Base-by-base conservation (phyloP, 2,888 invertebrate species). In the Chrysopilus asiliformis region DNA sequence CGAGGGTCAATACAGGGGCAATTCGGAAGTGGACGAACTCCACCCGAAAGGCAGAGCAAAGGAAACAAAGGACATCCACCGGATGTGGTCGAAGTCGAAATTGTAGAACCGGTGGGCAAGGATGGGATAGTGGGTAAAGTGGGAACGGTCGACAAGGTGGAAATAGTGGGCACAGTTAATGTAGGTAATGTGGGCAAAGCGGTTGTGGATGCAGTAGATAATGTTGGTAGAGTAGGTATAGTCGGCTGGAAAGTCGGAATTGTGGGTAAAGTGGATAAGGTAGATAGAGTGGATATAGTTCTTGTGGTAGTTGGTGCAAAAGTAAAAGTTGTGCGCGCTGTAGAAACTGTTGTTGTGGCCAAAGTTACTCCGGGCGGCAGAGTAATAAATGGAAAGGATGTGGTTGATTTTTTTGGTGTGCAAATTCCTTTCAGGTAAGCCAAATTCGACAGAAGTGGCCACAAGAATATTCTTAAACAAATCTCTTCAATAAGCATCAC, bases 1-100 rank as follows among this genome's bases (percentile, higher is more conserved):
- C 59, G 47, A 1, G 63, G 59, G 52, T 63, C 62, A 17, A 62
- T 58, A 41, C 64, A 63, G 13, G 62, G 58, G 25, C 62, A 63
- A 36, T 55, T 46, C 3, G 56, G 49, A 29, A 56, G 42, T 0
- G 62, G 60, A 8, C 51, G 46, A 10, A 45, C 40, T 4, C 59
- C 58, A 2, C 53, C 55, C 0, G 55, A 44, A 20, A 58, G 45
- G 20, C 61, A 61, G 8, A 55, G 48, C 22, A 55, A 45, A 3
- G 62, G 60, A 28, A 44, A 45, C 0, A 48, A 12, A 3, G 56
- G 56, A 42, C 56, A 56, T 14, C 34, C 19, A 17, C 31, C 22
- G 10, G 40, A 34, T 3, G 43, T 41, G 5, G 44, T 38, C 12
- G 44, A 27, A 4, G 34, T 34, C 10, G 42, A 30, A 14, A 36